A percentile compares a stretch with the other conserved stretches of the same genome.
Conservation (phyloP, 1,140 invertebrate species). For the Vanessa atalanta region DNA sequence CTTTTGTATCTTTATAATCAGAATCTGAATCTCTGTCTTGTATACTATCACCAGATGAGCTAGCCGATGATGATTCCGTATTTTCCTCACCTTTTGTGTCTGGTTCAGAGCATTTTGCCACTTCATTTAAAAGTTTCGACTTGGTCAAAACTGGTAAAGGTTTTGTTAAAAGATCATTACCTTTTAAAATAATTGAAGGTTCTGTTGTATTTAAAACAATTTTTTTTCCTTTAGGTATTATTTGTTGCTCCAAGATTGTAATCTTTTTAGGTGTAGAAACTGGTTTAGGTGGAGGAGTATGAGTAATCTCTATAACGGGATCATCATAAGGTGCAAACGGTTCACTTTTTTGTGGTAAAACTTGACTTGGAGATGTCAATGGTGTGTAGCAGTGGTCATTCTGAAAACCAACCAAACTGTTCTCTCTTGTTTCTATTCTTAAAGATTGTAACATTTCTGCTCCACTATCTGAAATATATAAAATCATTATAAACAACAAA, state of each 20-base stretch:
- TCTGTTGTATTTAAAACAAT: slow-evolving; percentile 69
- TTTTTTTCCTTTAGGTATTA: slow-evolving; percentile 79
- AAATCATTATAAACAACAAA: not conserved
- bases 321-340: slow-evolving; percentile 63
- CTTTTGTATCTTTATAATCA: slow-evolving; percentile 74
- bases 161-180: slow-evolving; percentile 71
- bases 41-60: slow-evolving; percentile 70
- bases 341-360: slow-evolving; percentile 61
- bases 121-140: slow-evolving; percentile 50
- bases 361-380: slow-evolving; percentile 81
- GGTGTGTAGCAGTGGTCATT: slow-evolving; percentile 87
- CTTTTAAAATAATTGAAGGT: slow-evolving; percentile 69
- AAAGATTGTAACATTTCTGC: slow-evolving; percentile 79
- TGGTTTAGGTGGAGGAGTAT: slow-evolving; percentile 68
- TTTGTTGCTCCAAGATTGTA: slow-evolving; percentile 76
- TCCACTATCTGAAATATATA: slow-evolving; percentile 71
- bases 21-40: slow-evolving; percentile 78
- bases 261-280: slow-evolving; percentile 76
- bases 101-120: slow-evolving; percentile 43
- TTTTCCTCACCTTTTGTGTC: slow-evolving; percentile 56
- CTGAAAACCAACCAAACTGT: slow-evolving; percentile 79
- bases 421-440: slow-evolving; percentile 78
- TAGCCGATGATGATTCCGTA: slow-evolving; percentile 68
- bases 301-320: slow-evolving; percentile 70
- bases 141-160: slow-evolving; percentile 64